phyloP scores from a whole-genome alignment of 53 echinoderm and acorn worm genomes.

The Patiria pectinifera region DNA sequence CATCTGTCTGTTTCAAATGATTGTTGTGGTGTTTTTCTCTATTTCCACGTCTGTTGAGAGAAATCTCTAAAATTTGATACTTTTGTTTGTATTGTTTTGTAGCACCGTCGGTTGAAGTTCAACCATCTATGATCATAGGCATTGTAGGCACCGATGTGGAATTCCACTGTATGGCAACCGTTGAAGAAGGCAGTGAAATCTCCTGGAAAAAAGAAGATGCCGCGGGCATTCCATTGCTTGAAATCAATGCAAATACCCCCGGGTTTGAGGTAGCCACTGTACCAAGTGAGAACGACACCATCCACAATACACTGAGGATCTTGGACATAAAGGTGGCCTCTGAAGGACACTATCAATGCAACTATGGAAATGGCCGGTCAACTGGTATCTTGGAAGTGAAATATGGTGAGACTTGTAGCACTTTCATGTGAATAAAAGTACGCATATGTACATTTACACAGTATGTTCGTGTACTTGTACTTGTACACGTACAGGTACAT shows the following conservation, averaged over 20 bases:
- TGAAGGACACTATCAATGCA: slow-evolving; percentile 6
- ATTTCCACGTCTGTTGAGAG: no score
- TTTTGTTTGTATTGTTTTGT: background rate
- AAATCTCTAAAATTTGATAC: background rate
- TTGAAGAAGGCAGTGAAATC: background rate
- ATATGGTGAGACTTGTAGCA: background rate
- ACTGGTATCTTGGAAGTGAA: background rate
- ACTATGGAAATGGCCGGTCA: background rate
- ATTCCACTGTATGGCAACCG: background rate
- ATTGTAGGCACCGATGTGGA: background rate
- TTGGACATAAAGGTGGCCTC: background rate
- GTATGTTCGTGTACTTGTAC: no score
- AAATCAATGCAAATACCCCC: background rate
- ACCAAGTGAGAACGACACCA: background rate
- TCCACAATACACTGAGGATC: background rate
- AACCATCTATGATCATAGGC: background rate
- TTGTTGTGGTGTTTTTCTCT: no score
- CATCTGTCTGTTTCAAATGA: no score
- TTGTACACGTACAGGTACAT: no score
- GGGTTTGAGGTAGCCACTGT: no score
- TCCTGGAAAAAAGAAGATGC: background rate
- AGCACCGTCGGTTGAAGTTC: background rate
- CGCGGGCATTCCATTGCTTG: background rate
- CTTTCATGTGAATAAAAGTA: no score
- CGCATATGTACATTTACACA: no score